A percentile compares a stretch with the other conserved stretches of the same genome.
phyloP scores from a whole-genome alignment of 2,888 invertebrate species.

The Acrobasis consociella region DNA sequence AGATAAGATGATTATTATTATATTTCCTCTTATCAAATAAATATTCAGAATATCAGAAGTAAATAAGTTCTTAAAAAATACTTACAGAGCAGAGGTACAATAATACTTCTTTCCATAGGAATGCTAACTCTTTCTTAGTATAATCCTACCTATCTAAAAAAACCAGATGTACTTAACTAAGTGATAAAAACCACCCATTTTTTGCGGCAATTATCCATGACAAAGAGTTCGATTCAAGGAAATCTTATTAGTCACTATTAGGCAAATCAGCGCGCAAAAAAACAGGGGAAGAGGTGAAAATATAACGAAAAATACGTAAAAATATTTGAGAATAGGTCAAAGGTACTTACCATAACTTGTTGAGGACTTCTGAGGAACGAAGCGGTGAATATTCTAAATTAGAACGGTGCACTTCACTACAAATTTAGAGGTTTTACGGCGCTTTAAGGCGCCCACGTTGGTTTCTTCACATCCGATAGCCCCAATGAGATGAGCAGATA shows the following conservation, averaged over 20 bases:
- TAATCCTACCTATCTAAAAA: no score
- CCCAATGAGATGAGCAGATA: not conserved
- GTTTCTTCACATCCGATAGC: constrained; percentile 2
- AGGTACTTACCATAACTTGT: constrained; percentile 31
- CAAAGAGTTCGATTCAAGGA: not conserved
- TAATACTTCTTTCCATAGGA: no score
- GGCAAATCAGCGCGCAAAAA: no score
- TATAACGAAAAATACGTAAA: not conserved
- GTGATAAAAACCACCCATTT: not conserved
- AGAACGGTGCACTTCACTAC: constrained; percentile 2
- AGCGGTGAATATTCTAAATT: not conserved
- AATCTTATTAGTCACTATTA: not conserved
- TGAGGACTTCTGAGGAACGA: not conserved
- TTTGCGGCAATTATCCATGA: constrained; percentile 1
- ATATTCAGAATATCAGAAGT: no score
- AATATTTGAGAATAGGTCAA: no score
- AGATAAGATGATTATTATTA: no score
- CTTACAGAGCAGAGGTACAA: no score
- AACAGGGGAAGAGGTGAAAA: not conserved
- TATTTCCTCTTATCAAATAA: no score
- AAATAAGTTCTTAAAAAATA: no score
- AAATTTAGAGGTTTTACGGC: not conserved
- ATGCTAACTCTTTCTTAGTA: no score
- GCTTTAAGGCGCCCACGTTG: not conserved
- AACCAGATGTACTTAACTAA: no score